These are phyloP conservation scores for Labeo rohita DNA, from an alignment of 2,113 vertebrate genomes.

Conservation along the genomic window DNA sequence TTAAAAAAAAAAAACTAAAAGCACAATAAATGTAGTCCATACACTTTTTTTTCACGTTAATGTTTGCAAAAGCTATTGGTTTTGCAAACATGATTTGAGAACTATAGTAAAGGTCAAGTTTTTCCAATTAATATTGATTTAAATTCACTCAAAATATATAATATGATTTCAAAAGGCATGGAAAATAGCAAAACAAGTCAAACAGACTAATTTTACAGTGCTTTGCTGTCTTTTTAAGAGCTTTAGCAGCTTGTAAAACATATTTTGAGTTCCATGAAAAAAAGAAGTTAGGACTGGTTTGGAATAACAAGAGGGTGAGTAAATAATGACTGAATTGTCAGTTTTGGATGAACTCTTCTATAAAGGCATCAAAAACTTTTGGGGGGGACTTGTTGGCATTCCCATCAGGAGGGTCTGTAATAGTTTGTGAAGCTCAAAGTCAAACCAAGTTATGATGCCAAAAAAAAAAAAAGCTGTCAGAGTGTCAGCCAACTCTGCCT, in stretches of 20 bases:
- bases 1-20: neutral
- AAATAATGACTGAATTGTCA: neutral
- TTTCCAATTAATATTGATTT: neutral
- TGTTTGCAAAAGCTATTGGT: neutral
- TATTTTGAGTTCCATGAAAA: neutral
- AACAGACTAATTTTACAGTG: neutral
- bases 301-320: neutral
- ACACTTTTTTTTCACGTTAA: neutral
- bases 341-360: neutral
- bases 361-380: constrained; percentile 1
- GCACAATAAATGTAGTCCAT: neutral
- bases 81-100: neutral
- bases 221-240: neutral
- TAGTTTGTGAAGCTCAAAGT: constrained; percentile 24
- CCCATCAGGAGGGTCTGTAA: neutral
- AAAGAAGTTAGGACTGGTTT: neutral
- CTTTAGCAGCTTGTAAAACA: neutral
- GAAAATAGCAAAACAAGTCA: too few relatives aligned
- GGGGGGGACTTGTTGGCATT: neutral
- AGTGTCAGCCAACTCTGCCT: constrained; percentile 29
- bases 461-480: constrained; percentile 9
- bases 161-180: too few relatives aligned
- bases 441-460: constrained; percentile 3
- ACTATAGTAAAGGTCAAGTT: neutral
- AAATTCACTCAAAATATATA: neutral